Evolutionary conservation across 1,140 invertebrate genomes (phyloP).

Genomic region (Trichonephila clavata): DNA sequence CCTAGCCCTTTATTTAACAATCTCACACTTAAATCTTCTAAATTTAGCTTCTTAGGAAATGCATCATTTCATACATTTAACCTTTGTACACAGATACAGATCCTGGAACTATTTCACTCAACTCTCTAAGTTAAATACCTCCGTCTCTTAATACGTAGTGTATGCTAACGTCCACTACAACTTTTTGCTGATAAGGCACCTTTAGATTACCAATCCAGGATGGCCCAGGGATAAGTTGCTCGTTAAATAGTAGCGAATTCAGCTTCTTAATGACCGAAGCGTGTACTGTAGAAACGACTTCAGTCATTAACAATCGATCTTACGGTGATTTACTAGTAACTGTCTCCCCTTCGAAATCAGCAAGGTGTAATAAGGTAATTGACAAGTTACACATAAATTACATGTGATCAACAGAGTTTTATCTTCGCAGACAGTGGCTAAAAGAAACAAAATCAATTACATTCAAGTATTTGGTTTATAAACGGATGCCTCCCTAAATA

Average conservation of each 20-base stretch:
- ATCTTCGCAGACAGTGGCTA: not conserved
- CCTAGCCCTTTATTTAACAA: too few relatives aligned
- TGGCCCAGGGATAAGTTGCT: not conserved
- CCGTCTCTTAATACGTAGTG: not conserved
- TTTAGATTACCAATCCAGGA: not conserved
- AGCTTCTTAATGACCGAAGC: slow-evolving; percentile 18
- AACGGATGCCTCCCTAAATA: too few relatives aligned
- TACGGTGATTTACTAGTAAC: not conserved
- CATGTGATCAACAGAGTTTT: not conserved
- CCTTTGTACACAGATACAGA: not conserved
- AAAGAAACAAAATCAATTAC: too few relatives aligned
- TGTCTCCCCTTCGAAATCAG: not conserved
- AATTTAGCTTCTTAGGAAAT: not conserved
- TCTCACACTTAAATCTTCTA: too few relatives aligned
- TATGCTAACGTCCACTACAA: not conserved
- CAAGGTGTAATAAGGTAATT: not conserved
- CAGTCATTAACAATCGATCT: slow-evolving; percentile 24
- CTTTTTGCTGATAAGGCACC: slow-evolving; percentile 10
- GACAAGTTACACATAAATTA: not conserved
- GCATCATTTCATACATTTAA: not conserved
- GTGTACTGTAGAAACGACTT: not conserved
- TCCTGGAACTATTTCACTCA: not conserved
- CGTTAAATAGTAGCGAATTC: slow-evolving; percentile 16
- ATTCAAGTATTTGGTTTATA: too few relatives aligned
- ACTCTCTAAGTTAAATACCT: not conserved